These are phyloP conservation scores for Punctoribates punctum DNA, from an alignment of 2,888 invertebrate species.

Conservation along the genomic window DNA sequence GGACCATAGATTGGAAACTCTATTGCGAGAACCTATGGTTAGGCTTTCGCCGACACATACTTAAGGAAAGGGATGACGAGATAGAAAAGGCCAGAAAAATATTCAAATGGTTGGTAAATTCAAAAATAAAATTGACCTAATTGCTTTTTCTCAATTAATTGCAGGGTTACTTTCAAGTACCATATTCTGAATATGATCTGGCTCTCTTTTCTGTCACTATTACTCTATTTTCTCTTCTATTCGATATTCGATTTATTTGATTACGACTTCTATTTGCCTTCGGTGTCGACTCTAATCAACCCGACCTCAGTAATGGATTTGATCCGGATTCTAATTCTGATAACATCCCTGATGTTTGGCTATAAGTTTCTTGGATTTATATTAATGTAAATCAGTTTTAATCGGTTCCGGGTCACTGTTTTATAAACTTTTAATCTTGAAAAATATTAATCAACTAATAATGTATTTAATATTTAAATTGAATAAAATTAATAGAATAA, in stretches of 20 bases:
- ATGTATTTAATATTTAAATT: no score
- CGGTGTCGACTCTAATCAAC: not conserved
- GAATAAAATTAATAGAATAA: no score
- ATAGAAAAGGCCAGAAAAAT: not conserved
- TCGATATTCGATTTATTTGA: not conserved
- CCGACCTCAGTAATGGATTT: not conserved
- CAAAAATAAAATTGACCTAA: not conserved
- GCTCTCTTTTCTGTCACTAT: not conserved
- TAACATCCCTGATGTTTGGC: not conserved
- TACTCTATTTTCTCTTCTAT: not conserved
- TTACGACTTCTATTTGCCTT: not conserved
- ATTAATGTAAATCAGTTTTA: no score
- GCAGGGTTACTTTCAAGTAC: not conserved
- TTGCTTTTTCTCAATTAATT: not conserved
- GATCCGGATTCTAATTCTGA: not conserved
- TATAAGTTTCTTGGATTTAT: not conserved
- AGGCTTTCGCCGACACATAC: not conserved
- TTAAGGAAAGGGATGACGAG: not conserved
- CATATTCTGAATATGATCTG: not conserved
- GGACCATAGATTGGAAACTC: not conserved
- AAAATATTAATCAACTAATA: no score
- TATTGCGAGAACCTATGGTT: not conserved
- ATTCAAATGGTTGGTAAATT: not conserved
- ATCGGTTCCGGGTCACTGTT: no score
- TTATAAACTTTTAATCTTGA: no score